Conservation (phyloP, 1,140 invertebrate species). For the Medauroidea extradentata region DNA sequence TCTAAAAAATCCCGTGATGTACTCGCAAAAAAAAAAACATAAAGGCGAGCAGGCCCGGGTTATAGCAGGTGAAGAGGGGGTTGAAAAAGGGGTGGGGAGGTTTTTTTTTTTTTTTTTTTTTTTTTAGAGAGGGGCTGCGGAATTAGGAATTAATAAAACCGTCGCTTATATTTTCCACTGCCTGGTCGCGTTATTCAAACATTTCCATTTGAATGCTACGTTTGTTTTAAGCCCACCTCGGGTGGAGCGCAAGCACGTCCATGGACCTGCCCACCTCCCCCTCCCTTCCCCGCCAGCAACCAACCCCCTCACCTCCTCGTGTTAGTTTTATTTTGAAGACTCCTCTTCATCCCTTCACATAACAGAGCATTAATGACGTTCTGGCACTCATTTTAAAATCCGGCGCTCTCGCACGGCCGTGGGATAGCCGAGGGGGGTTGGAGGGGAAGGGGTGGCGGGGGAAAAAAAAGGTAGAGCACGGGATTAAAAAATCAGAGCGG, state of each 20-base stretch:
- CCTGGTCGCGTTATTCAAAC: slow-evolving; percentile 20
- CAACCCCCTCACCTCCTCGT: slow-evolving; percentile 14
- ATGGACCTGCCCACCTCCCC: slow-evolving; percentile 12
- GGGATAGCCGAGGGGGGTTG: neutral
- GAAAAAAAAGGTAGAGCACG: slow-evolving; percentile 7
- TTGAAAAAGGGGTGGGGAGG: slow-evolving; percentile 8
- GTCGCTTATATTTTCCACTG: slow-evolving; percentile 56
- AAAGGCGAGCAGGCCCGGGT: too few relatives aligned
- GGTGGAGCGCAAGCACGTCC: neutral
- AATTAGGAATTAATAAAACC: slow-evolving; percentile 62
- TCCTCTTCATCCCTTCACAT: too few relatives aligned
- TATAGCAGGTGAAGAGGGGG: too few relatives aligned
- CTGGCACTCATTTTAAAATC: slow-evolving; percentile 17
- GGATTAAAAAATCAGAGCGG: slow-evolving; percentile 19
- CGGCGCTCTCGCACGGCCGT: neutral
- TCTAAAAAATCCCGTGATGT: too few relatives aligned
- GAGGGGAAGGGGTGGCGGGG: neutral
- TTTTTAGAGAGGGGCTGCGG: slow-evolving; percentile 22
- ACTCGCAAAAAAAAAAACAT: too few relatives aligned
- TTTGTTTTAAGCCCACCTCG: slow-evolving; percentile 7
- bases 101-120: slow-evolving; percentile 33
- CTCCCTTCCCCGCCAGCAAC: slow-evolving; percentile 8
- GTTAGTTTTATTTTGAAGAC: neutral
- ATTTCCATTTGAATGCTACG: slow-evolving; percentile 12
- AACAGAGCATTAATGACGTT: slow-evolving; percentile 12